These are phyloP conservation scores for Bungarus multicinctus DNA, from an alignment of 2,113 vertebrate species.

Conservation along the genomic window DNA sequence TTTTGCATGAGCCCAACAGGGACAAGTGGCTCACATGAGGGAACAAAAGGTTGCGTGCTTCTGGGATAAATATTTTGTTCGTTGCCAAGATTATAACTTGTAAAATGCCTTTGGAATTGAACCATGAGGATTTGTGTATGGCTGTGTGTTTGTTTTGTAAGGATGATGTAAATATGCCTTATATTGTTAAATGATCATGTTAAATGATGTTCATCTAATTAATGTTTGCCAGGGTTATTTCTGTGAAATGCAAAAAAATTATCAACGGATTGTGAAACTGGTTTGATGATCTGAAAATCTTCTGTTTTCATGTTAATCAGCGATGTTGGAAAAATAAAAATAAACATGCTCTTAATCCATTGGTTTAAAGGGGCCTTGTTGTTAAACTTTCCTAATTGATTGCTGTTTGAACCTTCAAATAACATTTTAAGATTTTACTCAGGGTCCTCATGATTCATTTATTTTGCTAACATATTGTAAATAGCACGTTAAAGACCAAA, in stretches of 20 bases:
- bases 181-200: constrained; percentile 66
- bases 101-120: constrained; percentile 62
- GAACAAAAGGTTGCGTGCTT: constrained; percentile 57
- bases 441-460: constrained; percentile 29
- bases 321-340: constrained; percentile 63
- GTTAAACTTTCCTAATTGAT: constrained; percentile 54
- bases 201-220: constrained; percentile 66
- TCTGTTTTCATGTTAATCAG: constrained; percentile 65
- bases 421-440: constrained; percentile 25
- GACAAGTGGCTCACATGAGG: constrained; percentile 69
- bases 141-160: constrained; percentile 71
- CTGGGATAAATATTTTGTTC: constrained; percentile 69
- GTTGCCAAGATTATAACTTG: constrained; percentile 56
- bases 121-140: constrained; percentile 71
- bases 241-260: constrained; percentile 69
- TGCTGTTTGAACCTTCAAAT: constrained; percentile 4
- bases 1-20: constrained; percentile 76
- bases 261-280: constrained; percentile 68
- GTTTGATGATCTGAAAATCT: constrained; percentile 67
- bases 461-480: background rate
- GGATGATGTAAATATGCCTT: constrained; percentile 78
- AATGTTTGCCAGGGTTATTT: constrained; percentile 71
- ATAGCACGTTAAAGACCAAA: constrained; percentile 2
- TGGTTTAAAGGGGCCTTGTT: constrained; percentile 70
- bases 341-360: constrained; percentile 68